Evolutionary conservation across 2,797 vertebrate species (phyloP), one percentile per base, ranked within the genome.

Genomic region (Pempheris klunzingeri): DNA sequence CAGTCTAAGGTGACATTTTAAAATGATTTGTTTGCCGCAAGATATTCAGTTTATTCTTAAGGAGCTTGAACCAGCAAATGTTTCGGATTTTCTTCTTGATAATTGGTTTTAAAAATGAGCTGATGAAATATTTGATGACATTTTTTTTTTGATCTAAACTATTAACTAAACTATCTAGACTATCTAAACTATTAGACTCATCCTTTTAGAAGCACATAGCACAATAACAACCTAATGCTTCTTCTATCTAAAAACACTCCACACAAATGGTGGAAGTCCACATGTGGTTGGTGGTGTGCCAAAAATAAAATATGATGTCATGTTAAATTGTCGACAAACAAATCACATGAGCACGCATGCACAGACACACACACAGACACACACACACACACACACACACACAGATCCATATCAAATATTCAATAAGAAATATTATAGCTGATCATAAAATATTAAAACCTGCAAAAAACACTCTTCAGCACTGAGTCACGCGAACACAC

Each of bases 381-480:
- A 32, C 41, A 32, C 28, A 41, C 43, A 67, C 58, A 30, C 50
- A 36, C 62, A 72, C 41, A 17, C 17, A 38, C 18, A 54, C 15
- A 28, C 6, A 17, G 58, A 72, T 67, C 26, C 39, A 70, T 41
- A 88, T 89, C 39, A 84, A 90, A 87, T 77, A 88, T 89, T 91
- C 50, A 87, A 72, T 58, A 75, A 66, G 54, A 86, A 86, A 85
- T 88, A 59, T 88, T 73, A 87, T 39, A 72, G 81, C 68, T 68
- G 57, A 89, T 77, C 46, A 90, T 91, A 28, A 90, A 91, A 85
- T 89, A 92, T 91, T 88, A 67, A 94, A 86, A 72, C 46, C 71
- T 59, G 69, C 71, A 78, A 84, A 84, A 83, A 85, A 82, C 44
- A 28, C 67, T 69, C 67, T 77, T 59, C 43, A 59, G 64, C 70